Percentiles rank a stretch among this genome's conserved stretches.
Conservation (phyloP, 1,140 invertebrate species). For the Papilio helenus region DNA sequence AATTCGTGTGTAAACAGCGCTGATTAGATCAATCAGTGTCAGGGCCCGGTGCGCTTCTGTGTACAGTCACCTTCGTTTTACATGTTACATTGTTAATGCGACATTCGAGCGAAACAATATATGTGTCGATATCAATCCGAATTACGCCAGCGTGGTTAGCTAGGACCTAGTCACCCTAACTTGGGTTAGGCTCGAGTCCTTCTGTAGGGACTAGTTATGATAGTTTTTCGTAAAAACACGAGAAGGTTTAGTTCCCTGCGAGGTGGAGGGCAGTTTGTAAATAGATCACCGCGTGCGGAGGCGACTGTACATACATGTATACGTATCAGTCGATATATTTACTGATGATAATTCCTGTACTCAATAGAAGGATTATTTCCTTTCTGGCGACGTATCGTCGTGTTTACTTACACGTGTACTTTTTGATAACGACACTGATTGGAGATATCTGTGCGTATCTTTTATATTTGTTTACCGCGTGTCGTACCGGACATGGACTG, state of each 20-base stretch:
- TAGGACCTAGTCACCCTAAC: too few species aligned
- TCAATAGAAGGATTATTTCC: conserved; percentile 69
- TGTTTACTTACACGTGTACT: conserved; percentile 66
- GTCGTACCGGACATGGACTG: conserved; percentile 10
- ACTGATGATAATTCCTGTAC: conserved; percentile 56
- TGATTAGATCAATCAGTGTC: conserved; percentile 55
- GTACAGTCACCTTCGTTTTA: background rate
- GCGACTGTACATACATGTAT: background rate
- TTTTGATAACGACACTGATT: conserved; percentile 23
- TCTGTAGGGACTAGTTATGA: too few species aligned
- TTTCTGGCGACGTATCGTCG: conserved; percentile 45
- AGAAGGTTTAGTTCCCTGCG: background rate
- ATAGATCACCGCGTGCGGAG: conserved; percentile 44
- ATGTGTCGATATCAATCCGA: too few species aligned
- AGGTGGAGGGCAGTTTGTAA: background rate
- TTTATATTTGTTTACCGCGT: background rate
- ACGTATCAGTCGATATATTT: conserved; percentile 51
- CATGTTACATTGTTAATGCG: too few species aligned
- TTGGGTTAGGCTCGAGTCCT: too few species aligned
- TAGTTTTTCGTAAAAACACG: too few species aligned
- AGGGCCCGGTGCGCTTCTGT: conserved; percentile 9
- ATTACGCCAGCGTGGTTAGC: too few species aligned
- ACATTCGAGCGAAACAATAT: too few species aligned
- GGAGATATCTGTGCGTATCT: conserved; percentile 7
- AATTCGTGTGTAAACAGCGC: background rate